Evolutionary conservation across 2,797 vertebrate genomes (phyloP).

Genomic region (Eremophila alpestris): DNA sequence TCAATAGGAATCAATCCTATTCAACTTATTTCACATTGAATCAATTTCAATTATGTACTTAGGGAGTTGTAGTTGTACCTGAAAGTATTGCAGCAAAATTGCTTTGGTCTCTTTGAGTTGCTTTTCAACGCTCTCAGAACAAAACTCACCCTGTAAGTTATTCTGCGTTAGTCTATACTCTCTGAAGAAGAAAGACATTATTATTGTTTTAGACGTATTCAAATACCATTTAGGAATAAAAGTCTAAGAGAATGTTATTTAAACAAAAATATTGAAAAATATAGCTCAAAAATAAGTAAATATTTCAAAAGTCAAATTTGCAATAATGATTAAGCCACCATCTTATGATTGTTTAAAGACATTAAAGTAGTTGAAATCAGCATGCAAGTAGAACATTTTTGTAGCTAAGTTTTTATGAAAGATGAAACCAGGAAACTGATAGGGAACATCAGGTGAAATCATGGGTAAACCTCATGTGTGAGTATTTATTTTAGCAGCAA

Average conservation of each 20-base stretch:
- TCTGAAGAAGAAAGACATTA: neutral
- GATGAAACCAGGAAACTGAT: neutral
- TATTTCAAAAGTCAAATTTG: neutral
- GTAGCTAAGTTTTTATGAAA: neutral
- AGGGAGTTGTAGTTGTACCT: neutral
- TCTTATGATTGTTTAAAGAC: neutral
- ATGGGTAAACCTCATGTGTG: neutral
- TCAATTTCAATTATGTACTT: constrained; percentile 26
- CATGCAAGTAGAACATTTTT: neutral
- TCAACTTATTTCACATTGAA: constrained; percentile 11
- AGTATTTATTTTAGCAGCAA: neutral
- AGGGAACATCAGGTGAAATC: neutral
- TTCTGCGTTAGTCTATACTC: neutral
- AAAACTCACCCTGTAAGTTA: neutral
- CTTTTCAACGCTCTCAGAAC: neutral
- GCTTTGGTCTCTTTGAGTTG: neutral
- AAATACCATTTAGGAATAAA: neutral
- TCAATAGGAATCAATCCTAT: neutral
- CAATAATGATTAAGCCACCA: neutral
- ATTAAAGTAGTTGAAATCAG: neutral
- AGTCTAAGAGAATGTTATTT: neutral
- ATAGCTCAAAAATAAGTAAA: neutral
- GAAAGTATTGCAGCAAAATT: neutral
- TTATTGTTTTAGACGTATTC: neutral
- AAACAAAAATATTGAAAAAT: neutral